Conservation (phyloP, 2,888 invertebrate genomes). For the Dolichomitus sp. region DNA sequence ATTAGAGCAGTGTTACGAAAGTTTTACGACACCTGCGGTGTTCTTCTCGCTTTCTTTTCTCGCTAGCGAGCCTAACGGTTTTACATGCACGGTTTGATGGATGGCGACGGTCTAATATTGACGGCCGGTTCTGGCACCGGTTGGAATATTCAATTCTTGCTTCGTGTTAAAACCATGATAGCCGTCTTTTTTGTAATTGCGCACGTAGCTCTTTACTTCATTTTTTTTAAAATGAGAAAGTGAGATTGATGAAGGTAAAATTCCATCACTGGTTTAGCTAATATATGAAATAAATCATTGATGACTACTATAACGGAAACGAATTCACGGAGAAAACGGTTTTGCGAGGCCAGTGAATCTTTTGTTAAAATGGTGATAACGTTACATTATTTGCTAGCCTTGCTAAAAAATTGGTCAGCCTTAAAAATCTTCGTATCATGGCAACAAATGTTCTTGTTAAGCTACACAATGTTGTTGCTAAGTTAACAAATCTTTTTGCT, state of each 20-base stretch:
- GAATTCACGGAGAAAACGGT: no score
- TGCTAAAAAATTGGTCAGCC: no score
- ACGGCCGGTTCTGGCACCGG: not conserved
- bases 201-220: not conserved
- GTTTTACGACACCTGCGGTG: conserved; percentile 17
- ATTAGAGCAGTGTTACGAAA: not conserved
- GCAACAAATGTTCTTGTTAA: no score
- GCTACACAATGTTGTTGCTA: no score
- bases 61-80: conserved; percentile 20
- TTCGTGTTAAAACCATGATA: not conserved
- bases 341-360: no score
- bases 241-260: not conserved
- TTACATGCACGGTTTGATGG: conserved; percentile 23
- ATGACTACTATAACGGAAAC: no score
- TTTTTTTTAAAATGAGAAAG: not conserved
- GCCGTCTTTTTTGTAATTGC: not conserved
- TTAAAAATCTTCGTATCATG: no score
- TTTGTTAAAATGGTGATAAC: no score
- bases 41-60: conserved; percentile 24
- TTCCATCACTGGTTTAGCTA: no score
- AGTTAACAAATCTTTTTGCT: no score
- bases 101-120: not conserved
- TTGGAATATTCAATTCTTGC: not conserved
- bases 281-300: no score
- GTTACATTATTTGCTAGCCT: no score